These are phyloP conservation scores for Atrichornis clamosus DNA, from an alignment of 2,113 vertebrate species.

Conservation along the genomic window DNA sequence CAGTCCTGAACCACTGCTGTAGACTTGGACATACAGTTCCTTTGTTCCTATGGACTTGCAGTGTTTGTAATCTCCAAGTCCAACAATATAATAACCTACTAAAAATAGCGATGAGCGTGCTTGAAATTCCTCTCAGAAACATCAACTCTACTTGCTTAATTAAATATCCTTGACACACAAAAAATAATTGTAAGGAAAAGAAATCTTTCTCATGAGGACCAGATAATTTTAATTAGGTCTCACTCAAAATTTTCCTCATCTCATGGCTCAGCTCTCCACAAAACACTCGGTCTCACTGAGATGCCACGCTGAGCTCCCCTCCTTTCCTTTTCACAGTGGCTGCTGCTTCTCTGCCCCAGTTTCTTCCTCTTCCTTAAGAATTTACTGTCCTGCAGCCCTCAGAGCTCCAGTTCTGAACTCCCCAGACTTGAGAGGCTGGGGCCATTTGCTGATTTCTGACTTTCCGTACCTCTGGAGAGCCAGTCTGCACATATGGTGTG, in stretches of 20 bases:
- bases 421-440: neutral
- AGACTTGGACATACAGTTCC: neutral
- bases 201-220: neutral
- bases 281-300: neutral
- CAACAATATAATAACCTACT: neutral
- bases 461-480: neutral
- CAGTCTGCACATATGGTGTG: neutral
- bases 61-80: neutral
- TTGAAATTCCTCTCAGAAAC: constrained; percentile 18
- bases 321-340: neutral
- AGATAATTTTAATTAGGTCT: constrained; percentile 60
- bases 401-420: neutral
- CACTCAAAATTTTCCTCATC: neutral
- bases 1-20: neutral
- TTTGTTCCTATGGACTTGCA: neutral
- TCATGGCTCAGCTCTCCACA: neutral
- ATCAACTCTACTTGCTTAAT: constrained; percentile 17
- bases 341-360: neutral
- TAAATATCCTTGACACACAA: neutral
- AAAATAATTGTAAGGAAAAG: neutral
- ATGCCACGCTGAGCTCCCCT: neutral
- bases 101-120: neutral
- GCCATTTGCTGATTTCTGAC: neutral
- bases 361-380: neutral
- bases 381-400: neutral